phyloP scores from a whole-genome alignment of 2,888 invertebrate genomes.

The Ommatoiulus sabulosus region DNA sequence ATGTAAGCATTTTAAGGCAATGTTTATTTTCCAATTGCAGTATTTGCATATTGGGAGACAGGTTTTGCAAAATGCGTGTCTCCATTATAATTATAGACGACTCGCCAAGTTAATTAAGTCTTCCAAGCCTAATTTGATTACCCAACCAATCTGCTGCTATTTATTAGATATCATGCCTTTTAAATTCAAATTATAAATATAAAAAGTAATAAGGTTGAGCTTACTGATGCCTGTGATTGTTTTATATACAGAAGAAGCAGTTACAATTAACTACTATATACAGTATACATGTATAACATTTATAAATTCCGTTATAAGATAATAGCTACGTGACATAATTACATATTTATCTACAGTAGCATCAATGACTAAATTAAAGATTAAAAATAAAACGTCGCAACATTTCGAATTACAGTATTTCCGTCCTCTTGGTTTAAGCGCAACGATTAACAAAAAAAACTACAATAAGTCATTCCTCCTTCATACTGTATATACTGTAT shows the following conservation, averaged over 20 bases:
- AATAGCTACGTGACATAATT: too few relatives aligned
- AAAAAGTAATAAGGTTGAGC: not conserved
- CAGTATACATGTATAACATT: not conserved
- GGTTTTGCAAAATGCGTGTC: not conserved
- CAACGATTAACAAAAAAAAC: too few relatives aligned
- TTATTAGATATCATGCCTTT: not conserved
- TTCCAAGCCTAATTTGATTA: constrained; percentile 38
- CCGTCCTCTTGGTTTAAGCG: too few relatives aligned
- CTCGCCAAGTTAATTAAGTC: not conserved
- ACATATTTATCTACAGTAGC: too few relatives aligned
- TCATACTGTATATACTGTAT: too few relatives aligned
- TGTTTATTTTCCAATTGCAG: not conserved
- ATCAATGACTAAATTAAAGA: too few relatives aligned
- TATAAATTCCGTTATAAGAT: too few relatives aligned
- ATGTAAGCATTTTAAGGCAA: not conserved
- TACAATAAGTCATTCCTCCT: too few relatives aligned
- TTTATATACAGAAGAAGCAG: not conserved
- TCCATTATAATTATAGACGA: not conserved
- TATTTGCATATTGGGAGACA: not conserved
- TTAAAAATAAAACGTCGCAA: too few relatives aligned
- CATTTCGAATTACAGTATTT: too few relatives aligned
- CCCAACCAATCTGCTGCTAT: not conserved
- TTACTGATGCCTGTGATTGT: constrained; percentile 25
- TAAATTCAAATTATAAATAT: constrained; percentile 25
- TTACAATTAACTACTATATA: not conserved